A percentile compares a stretch with the other conserved stretches of the same genome.
Evolutionary conservation across 2,797 vertebrate species (phyloP).

Genomic region (Sebastes variabilis): DNA sequence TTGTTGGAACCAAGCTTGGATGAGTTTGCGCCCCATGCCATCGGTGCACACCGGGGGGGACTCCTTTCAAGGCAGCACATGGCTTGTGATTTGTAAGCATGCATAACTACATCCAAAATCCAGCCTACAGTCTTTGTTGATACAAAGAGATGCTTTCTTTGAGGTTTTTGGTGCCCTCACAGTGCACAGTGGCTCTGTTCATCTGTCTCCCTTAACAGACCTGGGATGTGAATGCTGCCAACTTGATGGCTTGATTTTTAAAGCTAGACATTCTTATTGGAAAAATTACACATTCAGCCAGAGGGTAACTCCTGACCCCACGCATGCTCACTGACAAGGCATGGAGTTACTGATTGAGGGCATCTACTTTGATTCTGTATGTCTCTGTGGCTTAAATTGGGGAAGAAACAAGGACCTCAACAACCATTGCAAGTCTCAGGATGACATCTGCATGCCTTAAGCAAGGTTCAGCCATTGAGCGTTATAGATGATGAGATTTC

Average conservation of each 20-base stretch:
- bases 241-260: conserved; percentile 4
- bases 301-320: not conserved
- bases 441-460: not conserved
- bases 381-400: not conserved
- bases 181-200: not conserved
- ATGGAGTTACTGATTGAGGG: not conserved
- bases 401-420: not conserved
- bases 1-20: not conserved
- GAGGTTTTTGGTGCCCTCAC: not conserved
- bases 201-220: not conserved
- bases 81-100: not conserved
- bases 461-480: not conserved
- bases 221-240: not conserved
- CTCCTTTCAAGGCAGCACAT: not conserved
- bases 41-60: not conserved
- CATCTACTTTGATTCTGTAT: conserved; percentile 1
- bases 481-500: not conserved
- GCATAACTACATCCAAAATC: not conserved
- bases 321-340: not conserved
- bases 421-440: not conserved
- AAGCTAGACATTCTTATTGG: conserved; percentile 7
- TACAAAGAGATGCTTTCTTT: not conserved
- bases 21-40: not conserved
- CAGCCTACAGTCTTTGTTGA: not conserved
- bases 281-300: not conserved